phyloP scores from a whole-genome alignment of 2,797 vertebrate genomes.

The Scolopax rusticola region DNA sequence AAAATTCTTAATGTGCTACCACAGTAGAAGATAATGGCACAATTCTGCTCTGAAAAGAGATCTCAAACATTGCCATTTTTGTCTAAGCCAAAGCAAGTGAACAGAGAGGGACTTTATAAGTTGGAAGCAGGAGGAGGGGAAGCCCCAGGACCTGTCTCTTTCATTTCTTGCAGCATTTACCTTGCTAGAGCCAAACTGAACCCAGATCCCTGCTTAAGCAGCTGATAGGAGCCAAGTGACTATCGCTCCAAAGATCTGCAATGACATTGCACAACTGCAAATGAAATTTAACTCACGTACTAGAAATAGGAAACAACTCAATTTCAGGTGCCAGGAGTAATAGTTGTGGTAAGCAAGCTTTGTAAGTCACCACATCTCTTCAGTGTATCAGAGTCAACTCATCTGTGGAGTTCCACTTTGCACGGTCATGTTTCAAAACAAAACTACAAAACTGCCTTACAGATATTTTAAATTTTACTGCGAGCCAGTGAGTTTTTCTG shows the following conservation, averaged over 20 bases:
- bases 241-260: neutral
- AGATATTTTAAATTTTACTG: slow-evolving; percentile 1
- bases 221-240: neutral
- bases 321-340: slow-evolving; percentile 29
- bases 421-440: slow-evolving; percentile 16
- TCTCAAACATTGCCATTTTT: neutral
- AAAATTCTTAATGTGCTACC: neutral
- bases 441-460: neutral
- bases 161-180: neutral
- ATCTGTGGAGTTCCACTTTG: neutral
- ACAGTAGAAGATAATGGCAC: neutral
- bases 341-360: neutral
- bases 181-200: neutral
- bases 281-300: neutral
- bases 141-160: neutral
- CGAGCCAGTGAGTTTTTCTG: neutral
- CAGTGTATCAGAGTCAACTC: neutral
- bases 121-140: neutral
- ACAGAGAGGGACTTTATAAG: neutral
- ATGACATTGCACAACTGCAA: slow-evolving; percentile 25
- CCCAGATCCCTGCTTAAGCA: neutral
- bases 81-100: neutral
- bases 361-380: slow-evolving; percentile 8
- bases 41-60: neutral
- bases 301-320: slow-evolving; percentile 24